A percentile compares a stretch with the other conserved stretches of the same genome.
These are phyloP conservation scores for Avahi laniger DNA, from an alignment of 2,797 vertebrate genomes.

Conservation along the genomic window DNA sequence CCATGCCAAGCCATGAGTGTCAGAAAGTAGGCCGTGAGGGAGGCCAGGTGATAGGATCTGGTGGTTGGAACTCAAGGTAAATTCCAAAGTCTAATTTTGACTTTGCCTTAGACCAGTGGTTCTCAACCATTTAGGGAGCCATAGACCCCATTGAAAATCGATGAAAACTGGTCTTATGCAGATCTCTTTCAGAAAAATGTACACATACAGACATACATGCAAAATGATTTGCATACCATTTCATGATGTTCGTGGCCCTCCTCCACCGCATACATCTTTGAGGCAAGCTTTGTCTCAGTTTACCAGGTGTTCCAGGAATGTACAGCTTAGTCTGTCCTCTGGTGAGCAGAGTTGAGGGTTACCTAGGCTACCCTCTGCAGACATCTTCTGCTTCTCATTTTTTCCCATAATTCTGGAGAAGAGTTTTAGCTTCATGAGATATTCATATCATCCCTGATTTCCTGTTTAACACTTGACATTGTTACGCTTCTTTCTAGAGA, in stretches of 20 bases:
- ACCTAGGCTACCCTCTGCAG: not conserved
- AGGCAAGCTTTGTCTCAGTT: not conserved
- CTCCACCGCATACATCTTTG: not conserved
- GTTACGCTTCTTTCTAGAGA: not conserved
- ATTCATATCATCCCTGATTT: not conserved
- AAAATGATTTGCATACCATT: not conserved
- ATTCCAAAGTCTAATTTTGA: not conserved
- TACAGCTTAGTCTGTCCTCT: not conserved
- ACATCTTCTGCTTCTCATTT: not conserved
- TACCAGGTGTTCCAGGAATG: not conserved
- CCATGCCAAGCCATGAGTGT: not conserved
- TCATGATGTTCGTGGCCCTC: not conserved
- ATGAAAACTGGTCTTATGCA: not conserved
- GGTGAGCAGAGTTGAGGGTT: not conserved
- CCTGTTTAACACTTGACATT: not conserved
- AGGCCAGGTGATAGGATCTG: not conserved
- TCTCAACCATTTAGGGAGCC: not conserved
- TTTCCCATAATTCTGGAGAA: constrained; percentile 18
- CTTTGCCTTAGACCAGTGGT: not conserved
- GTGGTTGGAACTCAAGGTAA: not conserved
- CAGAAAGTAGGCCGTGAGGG: not conserved
- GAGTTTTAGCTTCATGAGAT: not conserved
- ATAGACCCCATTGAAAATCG: not conserved
- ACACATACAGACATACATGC: not conserved
- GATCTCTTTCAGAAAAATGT: not conserved